Evolutionary conservation across 2,113 vertebrate genomes (phyloP), one percentile per base, ranked within the genome.

Genomic region (Circaetus gallicus): DNA sequence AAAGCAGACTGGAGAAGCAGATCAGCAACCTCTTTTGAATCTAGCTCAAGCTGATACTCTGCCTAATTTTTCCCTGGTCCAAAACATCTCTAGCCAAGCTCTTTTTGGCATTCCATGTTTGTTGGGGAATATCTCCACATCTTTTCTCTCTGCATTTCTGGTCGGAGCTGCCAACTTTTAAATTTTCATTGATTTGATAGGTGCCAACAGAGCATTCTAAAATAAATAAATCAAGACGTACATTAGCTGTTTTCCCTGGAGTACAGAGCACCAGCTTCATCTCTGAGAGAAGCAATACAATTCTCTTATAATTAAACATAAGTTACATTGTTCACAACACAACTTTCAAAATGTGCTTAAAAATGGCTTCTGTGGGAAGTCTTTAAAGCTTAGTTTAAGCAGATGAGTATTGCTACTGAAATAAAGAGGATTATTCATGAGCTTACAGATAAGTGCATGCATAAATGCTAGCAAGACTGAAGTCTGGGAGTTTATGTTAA

Each of bases 361-460:
- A 70, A 96, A 93, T 66, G 82, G 40, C 59, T 95, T 92, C 80
- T 62, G 36, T 93, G 89, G 71, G 86, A 81, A 73, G 50, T 5
- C 45, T 92, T 90, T 86, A 92, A 67, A 81, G 88, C 79, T 93
- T 89, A 71, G 31, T 86, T 92, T 95, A 93, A 96, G 86, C 32
- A 96, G 94, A 73, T 52, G 88, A 86, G 25, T 59, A 74, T 62
- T 92, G 80, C 42, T 90, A 52, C 0, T 19, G 86, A 94, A 95
- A 78, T 86, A 90, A 93, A 93, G 89, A 90, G 69, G 92, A 93
- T 92, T 97, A 93, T 90, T 89, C 2, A 6, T 71, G 61, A 83
- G 73, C 66, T 91, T 91, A 69, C 56, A 73, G 82, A 77, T 85
- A 80, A 96, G 31, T 32, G 32, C 10, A 24, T 31, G 36, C 36